Base-by-base conservation (phyloP, 2,888 invertebrate species). In the Hartigia nigra region DNA sequence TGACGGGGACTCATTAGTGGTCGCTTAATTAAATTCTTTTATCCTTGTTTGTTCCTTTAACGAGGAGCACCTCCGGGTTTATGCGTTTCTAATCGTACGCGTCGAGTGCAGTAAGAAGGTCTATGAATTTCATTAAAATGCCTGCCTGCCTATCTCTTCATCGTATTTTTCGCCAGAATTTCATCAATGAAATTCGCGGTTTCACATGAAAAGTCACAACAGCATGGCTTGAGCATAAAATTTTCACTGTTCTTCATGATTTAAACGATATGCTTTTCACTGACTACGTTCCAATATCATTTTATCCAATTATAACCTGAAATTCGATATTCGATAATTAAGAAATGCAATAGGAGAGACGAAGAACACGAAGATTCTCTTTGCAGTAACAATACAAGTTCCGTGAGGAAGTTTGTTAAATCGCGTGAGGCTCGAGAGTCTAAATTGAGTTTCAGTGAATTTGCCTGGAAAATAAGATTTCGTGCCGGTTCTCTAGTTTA, bases 381-480 rank as follows among this genome's bases (percentile, higher is more conserved):
- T 55, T 55, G 39, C 39, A 23, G 23, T 55, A 55, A 55, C 39
- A 23, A 55, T 23, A 14, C 39, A 55, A 55, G 23, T 14, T 55
- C 23, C 14, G 39, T 1, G 23, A 55, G 23, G 4, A 23, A 55
- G 39, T 55, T 55, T 23, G 39, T 55, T 55, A 55, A 55, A 55
- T 55, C 23, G 39, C 39, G 39, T 23, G 39, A 55, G 39, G 23
- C 39, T 55, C 9, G 39, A 23, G 76, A 12, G 23, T 36, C 72
- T 39, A 78, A 76, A 76, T 78, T 74, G 78, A 76, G 55, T 78
- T 76, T 76, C 35, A 36, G 78, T 76, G 78, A 78, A 78, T 78
- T 39, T 78, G 74, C 72, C 55, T 76, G 78, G 74, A 78, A 78
- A 78, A 76, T 78, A 76, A 76, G 76, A 55, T 55, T 55, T 23